phyloP scores from a whole-genome alignment of 2,797 vertebrate genomes.

The Chrysocyon brachyurus region DNA sequence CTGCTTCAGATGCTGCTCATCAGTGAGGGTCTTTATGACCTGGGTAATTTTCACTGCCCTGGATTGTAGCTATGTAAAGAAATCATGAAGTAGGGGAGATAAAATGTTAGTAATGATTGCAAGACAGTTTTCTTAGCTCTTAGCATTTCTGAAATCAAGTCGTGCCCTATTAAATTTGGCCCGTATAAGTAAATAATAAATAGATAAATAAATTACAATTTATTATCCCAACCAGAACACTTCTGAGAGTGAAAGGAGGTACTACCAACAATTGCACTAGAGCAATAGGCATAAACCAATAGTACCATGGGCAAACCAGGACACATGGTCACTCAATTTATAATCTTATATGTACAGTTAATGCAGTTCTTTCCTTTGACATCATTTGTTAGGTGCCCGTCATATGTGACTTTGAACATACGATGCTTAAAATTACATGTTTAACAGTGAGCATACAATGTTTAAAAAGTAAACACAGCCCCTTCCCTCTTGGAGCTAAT shows the following conservation, averaged over 20 bases:
- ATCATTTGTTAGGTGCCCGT: not conserved
- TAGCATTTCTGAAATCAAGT: constrained; percentile 32
- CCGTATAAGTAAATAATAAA: not conserved
- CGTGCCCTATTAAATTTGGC: not conserved
- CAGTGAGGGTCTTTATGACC: not conserved
- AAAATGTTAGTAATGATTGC: constrained; percentile 1
- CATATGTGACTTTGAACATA: not conserved
- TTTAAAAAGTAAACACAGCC: not conserved
- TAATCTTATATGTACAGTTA: not conserved
- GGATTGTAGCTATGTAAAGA: not conserved
- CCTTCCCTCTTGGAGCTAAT: not conserved
- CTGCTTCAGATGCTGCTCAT: not conserved
- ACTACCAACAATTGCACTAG: not conserved
- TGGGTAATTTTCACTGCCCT: not conserved
- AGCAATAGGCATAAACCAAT: not conserved
- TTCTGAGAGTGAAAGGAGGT: not conserved
- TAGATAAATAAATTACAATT: constrained; percentile 3
- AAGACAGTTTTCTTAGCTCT: constrained; percentile 22
- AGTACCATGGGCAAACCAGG: not conserved
- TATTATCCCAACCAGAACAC: not conserved
- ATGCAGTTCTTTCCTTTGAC: not conserved
- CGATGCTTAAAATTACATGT: not conserved
- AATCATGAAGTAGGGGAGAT: not conserved
- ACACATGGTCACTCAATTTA: not conserved
- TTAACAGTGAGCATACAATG: not conserved